Base-by-base conservation (phyloP, 2,113 vertebrate genomes). In the Ceyx melanurus region DNA sequence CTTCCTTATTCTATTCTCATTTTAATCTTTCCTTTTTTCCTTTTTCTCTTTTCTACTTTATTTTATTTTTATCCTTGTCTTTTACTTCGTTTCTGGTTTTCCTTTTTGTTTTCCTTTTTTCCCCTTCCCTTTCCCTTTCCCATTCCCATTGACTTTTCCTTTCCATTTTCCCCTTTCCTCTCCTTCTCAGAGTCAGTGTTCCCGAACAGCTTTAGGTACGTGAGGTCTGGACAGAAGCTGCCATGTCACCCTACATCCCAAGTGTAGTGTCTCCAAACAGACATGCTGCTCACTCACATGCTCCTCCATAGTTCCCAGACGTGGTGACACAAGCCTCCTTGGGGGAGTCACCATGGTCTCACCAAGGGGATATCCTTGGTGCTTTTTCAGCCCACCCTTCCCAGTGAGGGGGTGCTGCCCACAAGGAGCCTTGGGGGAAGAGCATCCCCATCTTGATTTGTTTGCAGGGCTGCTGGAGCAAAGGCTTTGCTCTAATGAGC, bases 271-370 rank as follows among this genome's bases (percentile, higher is more conserved):
- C 78, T 13, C 40, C 31, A 3, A 14, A 19, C 17, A 31, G 18
- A 13, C 0, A 4, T n/a, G 11, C 19, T 5, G 1, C 7, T 22
- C 10, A 0, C 26, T 40, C 76, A 11, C 43, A 35, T 11, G 54
- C 68, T 22, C 5, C 67, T 62, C 67, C 0, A 0, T 21, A 26
- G 40, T 50, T 64, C 10, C 40, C 1, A 0, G 16, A 2, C 1
- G 1, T 0, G 3, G 5, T 45, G 62, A 18, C 2, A 5, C 42
- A 37, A 37, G 37, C 37, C 37, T 37, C 37, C 37, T 37, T 37
- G 37, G 37, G 37, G 37, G 37, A 37, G 37, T 37, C 37, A 37
- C 37, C 37, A 37, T 37, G 37, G 37, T 37, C 37, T 37, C 37
- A 37, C 37, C 37, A 37, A 37, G 37, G 37, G 37, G 11, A 37